These are phyloP conservation scores for Meloe dianella DNA, from an alignment of 2,888 invertebrate species.

Conservation along the genomic window DNA sequence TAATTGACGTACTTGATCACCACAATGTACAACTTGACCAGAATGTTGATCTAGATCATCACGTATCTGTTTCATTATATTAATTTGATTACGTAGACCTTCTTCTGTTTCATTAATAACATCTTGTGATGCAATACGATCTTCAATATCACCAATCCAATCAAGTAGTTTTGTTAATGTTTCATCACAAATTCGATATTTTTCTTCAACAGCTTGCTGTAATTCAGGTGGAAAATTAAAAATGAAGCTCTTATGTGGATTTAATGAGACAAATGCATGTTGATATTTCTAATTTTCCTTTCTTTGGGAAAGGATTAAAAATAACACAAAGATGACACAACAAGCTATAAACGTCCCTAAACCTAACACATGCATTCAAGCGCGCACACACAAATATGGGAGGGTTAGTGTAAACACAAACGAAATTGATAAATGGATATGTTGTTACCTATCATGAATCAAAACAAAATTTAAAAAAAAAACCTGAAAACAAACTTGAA, in stretches of 20 bases:
- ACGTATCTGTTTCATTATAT: slow-evolving; percentile 86
- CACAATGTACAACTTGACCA: slow-evolving; percentile 81
- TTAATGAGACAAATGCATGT: not conserved
- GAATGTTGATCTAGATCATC: slow-evolving; percentile 88
- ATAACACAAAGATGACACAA: slow-evolving; percentile 24
- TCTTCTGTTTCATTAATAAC: slow-evolving; percentile 86
- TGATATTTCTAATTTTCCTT: not conserved
- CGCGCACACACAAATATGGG: slow-evolving; percentile 52
- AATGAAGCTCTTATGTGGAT: too few species aligned
- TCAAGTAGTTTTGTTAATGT: slow-evolving; percentile 81
- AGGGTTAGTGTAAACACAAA: slow-evolving; percentile 50
- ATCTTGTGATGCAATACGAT: slow-evolving; percentile 82
- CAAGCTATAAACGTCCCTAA: slow-evolving; percentile 50
- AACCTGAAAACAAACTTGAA: slow-evolving; percentile 45
- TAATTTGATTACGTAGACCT: slow-evolving; percentile 87
- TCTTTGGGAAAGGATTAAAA: not conserved
- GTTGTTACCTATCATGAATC: slow-evolving; percentile 47
- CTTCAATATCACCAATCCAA: slow-evolving; percentile 87
- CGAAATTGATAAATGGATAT: slow-evolving; percentile 40
- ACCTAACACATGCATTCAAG: slow-evolving; percentile 59
- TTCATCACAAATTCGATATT: slow-evolving; percentile 90
- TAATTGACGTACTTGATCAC: slow-evolving; percentile 89
- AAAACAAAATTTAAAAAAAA: slow-evolving; percentile 37
- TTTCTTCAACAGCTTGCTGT: slow-evolving; percentile 95
- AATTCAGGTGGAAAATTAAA: slow-evolving; percentile 47